Evolutionary conservation across 2,888 invertebrate genomes (phyloP), one percentile per base, ranked within the genome.

Genomic region (Lepidochitona cinerea): DNA sequence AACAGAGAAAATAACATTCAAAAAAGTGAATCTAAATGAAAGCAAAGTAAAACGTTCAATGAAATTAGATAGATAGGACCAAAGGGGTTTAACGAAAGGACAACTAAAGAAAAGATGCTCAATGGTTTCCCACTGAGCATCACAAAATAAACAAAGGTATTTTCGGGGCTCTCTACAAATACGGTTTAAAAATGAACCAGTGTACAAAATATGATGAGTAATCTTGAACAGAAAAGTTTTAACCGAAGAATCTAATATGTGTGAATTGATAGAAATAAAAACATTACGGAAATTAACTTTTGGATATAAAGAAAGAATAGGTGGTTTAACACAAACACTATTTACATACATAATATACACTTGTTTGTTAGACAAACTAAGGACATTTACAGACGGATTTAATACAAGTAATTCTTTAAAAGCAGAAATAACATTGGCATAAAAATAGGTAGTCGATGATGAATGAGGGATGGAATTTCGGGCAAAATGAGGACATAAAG

Each of bases 391-490:
- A n/a, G 32, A 18, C 1, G 35, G 66, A 36, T 66, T 18, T 1
- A n/a, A 12, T 1, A 18, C 9, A 37, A 18, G 26, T n/a, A 66
- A 66, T 6, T 66, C 66, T n/a, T 36, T 35, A 33, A 35, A 66
- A 35, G 29, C 37, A 32, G 35, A 6, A 14, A 66, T 3, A 3
- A 66, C 26, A 3, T 66, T 18, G 14, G 35, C 18, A 26, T 66
- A 66, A 37, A 66, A 66, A n/a, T 23, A 29, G 29, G 66, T 35
- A 33, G 29, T 1, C 32, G n/a, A 18, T 9, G 18, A 18, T 6
- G 66, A 66, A 65, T 65, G 65, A 6, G 65, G 65, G 32, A 66
- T 66, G 14, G 1, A 18, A 66, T 66, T 66, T 18, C 35, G 37
- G 4, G 36, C 33, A 12, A 66, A 12, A n/a, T 18, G n/a, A n/a